phyloP scores from a whole-genome alignment of 2,113 vertebrate genomes.

The Chelonoidis abingdonii region DNA sequence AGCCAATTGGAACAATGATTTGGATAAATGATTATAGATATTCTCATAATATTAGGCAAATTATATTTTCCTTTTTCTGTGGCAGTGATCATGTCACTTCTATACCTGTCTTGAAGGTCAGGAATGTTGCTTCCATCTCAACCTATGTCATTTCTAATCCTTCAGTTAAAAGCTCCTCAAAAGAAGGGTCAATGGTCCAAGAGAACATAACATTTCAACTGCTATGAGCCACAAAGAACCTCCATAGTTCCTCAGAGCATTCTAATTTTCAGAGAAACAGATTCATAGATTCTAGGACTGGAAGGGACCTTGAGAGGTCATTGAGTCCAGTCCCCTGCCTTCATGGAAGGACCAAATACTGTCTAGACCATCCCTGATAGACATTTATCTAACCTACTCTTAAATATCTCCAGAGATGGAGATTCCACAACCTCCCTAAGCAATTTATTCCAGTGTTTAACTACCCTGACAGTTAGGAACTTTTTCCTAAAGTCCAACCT shows the following conservation, averaged over 20 bases:
- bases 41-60: neutral
- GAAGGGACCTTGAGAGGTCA: too few relatives aligned
- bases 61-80: neutral
- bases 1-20: conserved; percentile 22
- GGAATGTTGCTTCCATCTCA: neutral
- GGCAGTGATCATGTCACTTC: neutral
- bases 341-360: too few relatives aligned
- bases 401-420: too few relatives aligned
- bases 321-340: too few relatives aligned
- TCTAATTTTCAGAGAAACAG: neutral
- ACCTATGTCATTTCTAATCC: neutral
- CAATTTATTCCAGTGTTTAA: too few relatives aligned
- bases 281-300: too few relatives aligned
- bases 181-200: neutral
- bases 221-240: neutral
- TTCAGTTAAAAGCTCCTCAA: neutral
- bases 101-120: neutral
- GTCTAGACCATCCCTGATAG: too few relatives aligned
- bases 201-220: neutral
- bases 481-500: too few relatives aligned
- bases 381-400: too few relatives aligned
- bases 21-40: neutral
- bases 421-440: too few relatives aligned
- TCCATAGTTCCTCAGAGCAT: neutral
- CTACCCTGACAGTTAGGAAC: too few relatives aligned